Conservation (phyloP, 2,797 vertebrate genomes). For the Luscinia luscinia region DNA sequence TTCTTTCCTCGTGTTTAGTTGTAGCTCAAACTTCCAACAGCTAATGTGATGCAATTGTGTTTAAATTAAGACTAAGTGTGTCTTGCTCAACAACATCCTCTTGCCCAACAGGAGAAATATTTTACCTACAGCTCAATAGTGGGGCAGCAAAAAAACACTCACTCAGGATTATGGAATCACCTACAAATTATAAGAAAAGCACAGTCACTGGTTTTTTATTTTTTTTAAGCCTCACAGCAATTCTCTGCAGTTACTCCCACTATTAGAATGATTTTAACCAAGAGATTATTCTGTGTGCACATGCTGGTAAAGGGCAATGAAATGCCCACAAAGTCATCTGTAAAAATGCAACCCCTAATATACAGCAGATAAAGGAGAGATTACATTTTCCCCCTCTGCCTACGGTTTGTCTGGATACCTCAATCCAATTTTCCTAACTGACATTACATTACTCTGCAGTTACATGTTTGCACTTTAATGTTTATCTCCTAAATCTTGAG, state of each 20-base stretch:
- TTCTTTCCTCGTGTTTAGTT: neutral
- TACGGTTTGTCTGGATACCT: conserved; percentile 9
- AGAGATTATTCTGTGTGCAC: neutral
- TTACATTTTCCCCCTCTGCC: neutral
- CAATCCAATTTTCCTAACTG: conserved; percentile 44
- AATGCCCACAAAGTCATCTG: neutral
- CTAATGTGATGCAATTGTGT: accelerated
- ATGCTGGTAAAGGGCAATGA: neutral
- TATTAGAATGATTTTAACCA: neutral
- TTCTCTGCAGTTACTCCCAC: neutral
- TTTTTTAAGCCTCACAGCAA: neutral
- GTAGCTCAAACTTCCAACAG: neutral
- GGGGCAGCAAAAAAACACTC: neutral
- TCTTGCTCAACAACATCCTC: neutral
- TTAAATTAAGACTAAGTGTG: neutral
- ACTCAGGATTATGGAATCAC: neutral
- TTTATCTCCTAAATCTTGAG: conserved; percentile 69
- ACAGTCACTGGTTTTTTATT: accelerated
- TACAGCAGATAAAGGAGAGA: neutral
- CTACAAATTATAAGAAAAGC: neutral
- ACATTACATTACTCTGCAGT: conserved; percentile 37
- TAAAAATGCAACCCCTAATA: conserved; percentile 31
- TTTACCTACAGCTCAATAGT: neutral
- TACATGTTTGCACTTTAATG: conserved; percentile 45
- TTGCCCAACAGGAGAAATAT: neutral